A percentile compares a stretch with the other conserved stretches of the same genome.
phyloP scores from a whole-genome alignment of 2,797 vertebrate species.

The Borostomias antarcticus region DNA sequence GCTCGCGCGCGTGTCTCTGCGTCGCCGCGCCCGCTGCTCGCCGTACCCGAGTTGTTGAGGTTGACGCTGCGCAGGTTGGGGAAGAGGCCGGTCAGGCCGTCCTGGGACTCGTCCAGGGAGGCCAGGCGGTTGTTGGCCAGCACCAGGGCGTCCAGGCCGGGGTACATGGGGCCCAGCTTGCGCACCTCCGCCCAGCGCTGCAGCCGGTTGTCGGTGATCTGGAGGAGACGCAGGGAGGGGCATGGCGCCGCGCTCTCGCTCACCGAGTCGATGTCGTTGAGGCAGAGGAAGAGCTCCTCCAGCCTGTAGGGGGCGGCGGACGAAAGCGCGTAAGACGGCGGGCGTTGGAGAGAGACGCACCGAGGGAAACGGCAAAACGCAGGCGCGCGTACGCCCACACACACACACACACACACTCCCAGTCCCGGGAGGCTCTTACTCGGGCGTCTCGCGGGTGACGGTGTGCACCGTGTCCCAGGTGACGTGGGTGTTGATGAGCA shows the following conservation, averaged over 20 bases:
- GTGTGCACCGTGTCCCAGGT: slow-evolving; percentile 96
- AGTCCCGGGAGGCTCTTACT: no score
- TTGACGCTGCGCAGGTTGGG: slow-evolving; percentile 92
- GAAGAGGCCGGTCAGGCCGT: slow-evolving; percentile 85
- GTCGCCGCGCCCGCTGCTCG: no score
- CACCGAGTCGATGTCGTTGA: slow-evolving; percentile 91
- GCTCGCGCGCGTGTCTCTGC: background rate
- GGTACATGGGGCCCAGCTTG: slow-evolving; percentile 92
- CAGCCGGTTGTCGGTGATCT: slow-evolving; percentile 97
- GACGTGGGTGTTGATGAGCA: slow-evolving; percentile 95
- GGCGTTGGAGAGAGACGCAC: no score
- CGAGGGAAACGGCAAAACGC: no score
- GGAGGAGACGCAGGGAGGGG: slow-evolving; percentile 90
- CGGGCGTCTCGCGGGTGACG: slow-evolving; percentile 87
- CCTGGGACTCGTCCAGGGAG: slow-evolving; percentile 83
- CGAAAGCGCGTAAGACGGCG: slow-evolving; percentile 3
- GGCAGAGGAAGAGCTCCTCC: slow-evolving; percentile 97
- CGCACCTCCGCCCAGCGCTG: slow-evolving; percentile 92
- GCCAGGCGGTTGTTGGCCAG: slow-evolving; percentile 91
- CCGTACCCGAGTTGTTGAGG: slow-evolving; percentile 94
- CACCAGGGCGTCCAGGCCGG: slow-evolving; percentile 86
- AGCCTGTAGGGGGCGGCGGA: slow-evolving; percentile 74
- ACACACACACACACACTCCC: slow-evolving; percentile 8
- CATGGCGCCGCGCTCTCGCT: slow-evolving; percentile 83
- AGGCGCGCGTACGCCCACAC: background rate